Evolutionary conservation across 2,797 vertebrate species (phyloP), one percentile per base, ranked within the genome.

Genomic region (Caiman crocodilus): DNA sequence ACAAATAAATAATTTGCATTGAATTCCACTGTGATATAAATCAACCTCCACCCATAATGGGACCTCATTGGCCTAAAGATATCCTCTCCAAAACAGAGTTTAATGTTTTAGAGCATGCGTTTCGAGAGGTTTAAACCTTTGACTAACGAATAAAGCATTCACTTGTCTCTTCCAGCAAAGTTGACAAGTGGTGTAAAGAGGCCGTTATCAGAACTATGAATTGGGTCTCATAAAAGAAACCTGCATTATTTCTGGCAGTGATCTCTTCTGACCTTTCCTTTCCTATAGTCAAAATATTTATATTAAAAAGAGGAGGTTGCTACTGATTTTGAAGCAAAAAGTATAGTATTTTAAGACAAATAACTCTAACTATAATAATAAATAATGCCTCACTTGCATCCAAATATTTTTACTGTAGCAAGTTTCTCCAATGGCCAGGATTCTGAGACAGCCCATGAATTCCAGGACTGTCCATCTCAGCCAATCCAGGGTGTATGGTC

Each of bases 301-400:
- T 16, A 79, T 56, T 18, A 25, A 90, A 21, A 14, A 35, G 50
- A 79, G 5, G 4, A 85, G 57, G 56, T 3, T 32, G 61, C 87
- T 6, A 50, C 82, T 8, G 26, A 21, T 25, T 94, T 92, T 89
- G 89, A 94, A 96, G 56, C 2, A 77, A 67, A 88, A 77, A 50
- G 23, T 10, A 79, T 32, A 3, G 1, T 23, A 76, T 90, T 84
- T 84, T 61, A 84, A 55, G 32, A 69, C 80, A 17, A 80, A 6
- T 90, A 85, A 84, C 82, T 92, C 32, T 76, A 14, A 84, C 5
- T 50, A 17, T n/a, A 77, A 88, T 92, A 95, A 93, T 76, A 90
- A 93, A 89, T 30, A 92, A 18, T 26, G 17, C 65, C 32, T 30
- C 65, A 67, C 35, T 77, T 92, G 50, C 4, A 83, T 60, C 55